A percentile compares a stretch with the other conserved stretches of the same genome.
Evolutionary conservation across 2,113 vertebrate species (phyloP).

Genomic region (Phalacrocorax pelagicus): DNA sequence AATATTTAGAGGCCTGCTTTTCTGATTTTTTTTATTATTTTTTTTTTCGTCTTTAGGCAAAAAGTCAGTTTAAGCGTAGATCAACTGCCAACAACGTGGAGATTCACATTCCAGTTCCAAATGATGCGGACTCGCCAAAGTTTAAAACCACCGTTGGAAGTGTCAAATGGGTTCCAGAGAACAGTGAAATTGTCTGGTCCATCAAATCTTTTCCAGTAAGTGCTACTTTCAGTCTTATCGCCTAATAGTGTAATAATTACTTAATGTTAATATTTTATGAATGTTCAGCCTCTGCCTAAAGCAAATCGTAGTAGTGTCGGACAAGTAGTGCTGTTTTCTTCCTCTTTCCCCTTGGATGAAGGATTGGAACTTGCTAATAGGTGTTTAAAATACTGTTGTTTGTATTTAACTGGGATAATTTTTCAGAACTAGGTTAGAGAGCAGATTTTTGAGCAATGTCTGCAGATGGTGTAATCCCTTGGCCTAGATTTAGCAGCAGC

Average conservation of each 20-base stretch:
- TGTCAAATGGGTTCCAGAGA: constrained; percentile 98
- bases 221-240: background rate
- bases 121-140: constrained; percentile 95
- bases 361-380: background rate
- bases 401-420: background rate
- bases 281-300: background rate
- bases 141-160: constrained; percentile 98
- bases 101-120: constrained; percentile 98
- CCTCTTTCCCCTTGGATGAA: background rate
- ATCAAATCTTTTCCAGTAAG: constrained; percentile 98
- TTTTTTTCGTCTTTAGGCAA: constrained; percentile 77
- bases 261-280: background rate
- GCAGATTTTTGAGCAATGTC: background rate
- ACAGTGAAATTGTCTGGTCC: constrained; percentile 98
- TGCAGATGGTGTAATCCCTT: constrained; percentile 4
- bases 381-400: background rate
- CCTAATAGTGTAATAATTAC: background rate
- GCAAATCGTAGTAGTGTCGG: background rate
- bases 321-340: background rate
- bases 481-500: constrained; percentile 1
- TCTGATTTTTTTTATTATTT: no score
- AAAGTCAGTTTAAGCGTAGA: constrained; percentile 96
- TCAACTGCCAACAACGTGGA: constrained; percentile 99
- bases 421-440: background rate
- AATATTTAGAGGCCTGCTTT: background rate